Evolutionary conservation across 2,797 vertebrate species (phyloP), one percentile per base, ranked within the genome.

Genomic region (Notolepis coatsorum): DNA sequence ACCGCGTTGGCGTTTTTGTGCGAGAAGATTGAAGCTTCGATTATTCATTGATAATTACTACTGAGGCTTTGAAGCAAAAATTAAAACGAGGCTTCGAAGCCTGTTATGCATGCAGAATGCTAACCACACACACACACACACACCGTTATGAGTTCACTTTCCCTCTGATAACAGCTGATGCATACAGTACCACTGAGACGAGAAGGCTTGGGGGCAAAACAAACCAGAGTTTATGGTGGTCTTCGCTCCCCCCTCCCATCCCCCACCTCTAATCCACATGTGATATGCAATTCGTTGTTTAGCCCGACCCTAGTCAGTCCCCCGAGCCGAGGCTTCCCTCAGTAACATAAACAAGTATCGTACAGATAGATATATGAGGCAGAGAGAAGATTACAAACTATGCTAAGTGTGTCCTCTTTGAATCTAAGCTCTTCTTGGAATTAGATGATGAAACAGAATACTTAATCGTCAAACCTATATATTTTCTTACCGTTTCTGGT

Each of bases 141-240:
- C n/a, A n/a, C 48, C 23, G 41, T 31, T 62, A 69, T 60, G 47
- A 49, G 24, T 7, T 24, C 47, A 30, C 47, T 49, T 49, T 57
- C 43, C 41, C 49, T 61, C 68, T 80, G 77, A 78, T 85, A 72
- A 51, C 60, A 73, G 77, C 77, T 73, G 74, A 72, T 76, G 73
- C 65, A 65, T 71, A 78, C 71, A 75, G 66, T 71, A 78, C 71
- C 76, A 77, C 56, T 57, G 73, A 64, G 62, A 61, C 64, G 82
- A 79, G 59, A 10, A 61, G 58, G 55, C 63, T 89, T 56, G 61
- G 83, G 84, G 89, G 84, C 79, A 87, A 82, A 89, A 82, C 69
- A 82, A 81, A 75, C 61, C 61, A 57, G 35, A 55, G 65, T 49
- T 81, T 61, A 42, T 62, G 68, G 73, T 82, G 52, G 59, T 65